Conservation (phyloP, 2,888 invertebrate species). For the Onchidella celtica region DNA sequence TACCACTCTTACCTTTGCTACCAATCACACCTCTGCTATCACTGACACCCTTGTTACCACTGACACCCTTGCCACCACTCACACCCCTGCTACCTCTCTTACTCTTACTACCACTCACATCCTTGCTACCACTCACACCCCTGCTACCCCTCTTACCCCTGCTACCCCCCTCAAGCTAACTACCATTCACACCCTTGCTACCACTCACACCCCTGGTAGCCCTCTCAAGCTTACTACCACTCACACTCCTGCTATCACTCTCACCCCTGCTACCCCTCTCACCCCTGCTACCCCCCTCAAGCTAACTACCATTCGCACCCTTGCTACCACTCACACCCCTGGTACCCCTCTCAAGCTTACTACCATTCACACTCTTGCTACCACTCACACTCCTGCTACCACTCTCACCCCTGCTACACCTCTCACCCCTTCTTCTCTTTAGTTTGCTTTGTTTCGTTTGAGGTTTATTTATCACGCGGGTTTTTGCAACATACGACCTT, state of each 20-base stretch:
- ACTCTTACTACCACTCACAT: too few relatives aligned
- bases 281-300: not conserved
- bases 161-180: not conserved
- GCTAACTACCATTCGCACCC: not conserved
- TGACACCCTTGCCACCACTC: too few relatives aligned
- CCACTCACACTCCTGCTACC: not conserved
- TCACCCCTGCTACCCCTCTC: not conserved
- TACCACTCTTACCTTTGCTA: not conserved
- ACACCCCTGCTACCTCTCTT: too few relatives aligned
- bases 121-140: too few relatives aligned
- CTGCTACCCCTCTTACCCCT: not conserved
- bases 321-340: not conserved
- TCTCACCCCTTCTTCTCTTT: too few relatives aligned
- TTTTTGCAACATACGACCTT: too few relatives aligned
- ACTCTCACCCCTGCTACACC: too few relatives aligned
- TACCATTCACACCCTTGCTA: not conserved
- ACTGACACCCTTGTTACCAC: not conserved
- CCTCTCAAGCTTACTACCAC: not conserved
- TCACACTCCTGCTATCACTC: not conserved
- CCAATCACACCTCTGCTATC: not conserved
- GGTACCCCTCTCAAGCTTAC: slow-evolving; percentile 14
- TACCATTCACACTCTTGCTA: slow-evolving; percentile 4
- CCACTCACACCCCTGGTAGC: not conserved
- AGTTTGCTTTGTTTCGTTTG: too few relatives aligned
- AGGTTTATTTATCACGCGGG: too few relatives aligned